phyloP scores from a whole-genome alignment of 2,113 vertebrate genomes.

The Raja brachyura region DNA sequence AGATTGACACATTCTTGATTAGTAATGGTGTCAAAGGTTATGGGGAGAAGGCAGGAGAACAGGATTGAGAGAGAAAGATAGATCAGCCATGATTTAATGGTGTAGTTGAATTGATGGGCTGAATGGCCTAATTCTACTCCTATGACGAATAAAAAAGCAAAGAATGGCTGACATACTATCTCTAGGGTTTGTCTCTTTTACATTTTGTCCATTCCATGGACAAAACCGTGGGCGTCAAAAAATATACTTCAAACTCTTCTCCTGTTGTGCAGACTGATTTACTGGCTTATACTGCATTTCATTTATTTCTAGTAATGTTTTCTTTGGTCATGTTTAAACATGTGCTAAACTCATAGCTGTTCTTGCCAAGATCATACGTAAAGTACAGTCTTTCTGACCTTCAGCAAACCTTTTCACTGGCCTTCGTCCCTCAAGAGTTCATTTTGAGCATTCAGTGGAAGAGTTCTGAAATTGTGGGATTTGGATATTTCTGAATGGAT shows the following conservation, averaged over 20 bases:
- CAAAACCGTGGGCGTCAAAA: neutral
- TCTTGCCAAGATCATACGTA: neutral
- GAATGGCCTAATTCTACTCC: no score
- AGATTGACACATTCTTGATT: no score
- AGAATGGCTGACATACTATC: neutral
- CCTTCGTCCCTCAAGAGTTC: neutral
- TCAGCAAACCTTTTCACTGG: constrained; percentile 17
- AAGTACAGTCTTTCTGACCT: constrained; percentile 2
- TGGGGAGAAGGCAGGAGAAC: no score
- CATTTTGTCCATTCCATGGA: neutral
- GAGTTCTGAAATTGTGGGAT: neutral
- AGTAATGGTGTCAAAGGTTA: no score
- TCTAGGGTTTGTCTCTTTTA: neutral
- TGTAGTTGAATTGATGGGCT: no score
- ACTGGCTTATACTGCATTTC: neutral
- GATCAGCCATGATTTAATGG: no score
- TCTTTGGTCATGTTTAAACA: constrained; percentile 7
- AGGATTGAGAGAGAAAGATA: no score
- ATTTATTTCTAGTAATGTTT: constrained; percentile 11
- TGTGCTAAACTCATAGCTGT: neutral
- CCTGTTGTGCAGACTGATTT: neutral
- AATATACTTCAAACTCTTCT: neutral
- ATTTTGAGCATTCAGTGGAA: constrained; percentile 8
- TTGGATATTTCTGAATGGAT: constrained; percentile 1
- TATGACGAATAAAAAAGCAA: neutral